Base-by-base conservation (phyloP, 1,140 invertebrate species). In the Drosophila insularis region DNA sequence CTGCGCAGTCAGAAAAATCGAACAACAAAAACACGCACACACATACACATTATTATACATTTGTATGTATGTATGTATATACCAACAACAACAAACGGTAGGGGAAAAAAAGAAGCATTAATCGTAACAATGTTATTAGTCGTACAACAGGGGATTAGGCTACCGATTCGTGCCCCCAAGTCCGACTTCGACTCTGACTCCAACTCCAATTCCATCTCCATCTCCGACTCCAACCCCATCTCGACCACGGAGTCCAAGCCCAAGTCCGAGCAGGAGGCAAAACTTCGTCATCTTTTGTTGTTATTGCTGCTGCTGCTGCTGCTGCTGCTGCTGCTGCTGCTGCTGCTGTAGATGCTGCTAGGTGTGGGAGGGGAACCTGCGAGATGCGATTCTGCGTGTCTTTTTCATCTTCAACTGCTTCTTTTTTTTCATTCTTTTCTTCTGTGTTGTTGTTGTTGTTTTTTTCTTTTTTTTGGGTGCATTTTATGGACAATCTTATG, bases 61-160 rank as follows among this genome's bases (percentile, higher is more conserved):
- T n/a, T n/a, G n/a, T n/a, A n/a, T n/a, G n/a, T n/a, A n/a, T n/a
- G n/a, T n/a, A n/a, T n/a, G n/a, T 39, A 40, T 14, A 43, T 4
- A 17, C 32, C n/a, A 50, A 14, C 17, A 40, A 37, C 56, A 69
- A 46, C 17, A 46, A 63, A 61, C 69, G 55, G 40, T 61, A 72
- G 40, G 50, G 60, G 82, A 72, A 74, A 80, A 78, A 75, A 80
- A 82, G 76, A 80, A 91, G 77, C 85, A 90, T 89, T 89, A 91
- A 90, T 91, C 81, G 85, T 91, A 91, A 91, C 90, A 91, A 91
- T 91, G 90, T 91, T 91, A 91, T 89, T 86, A 91, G 90, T 91
- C 86, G 86, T 90, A 89, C 84, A 91, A 90, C 84, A 86, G 81
- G 82, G 82, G 82, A 86, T 86, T 91, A 91, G 89, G 90, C 90